Conservation (phyloP, 2,113 vertebrate species). For the Alethe diademata region DNA sequence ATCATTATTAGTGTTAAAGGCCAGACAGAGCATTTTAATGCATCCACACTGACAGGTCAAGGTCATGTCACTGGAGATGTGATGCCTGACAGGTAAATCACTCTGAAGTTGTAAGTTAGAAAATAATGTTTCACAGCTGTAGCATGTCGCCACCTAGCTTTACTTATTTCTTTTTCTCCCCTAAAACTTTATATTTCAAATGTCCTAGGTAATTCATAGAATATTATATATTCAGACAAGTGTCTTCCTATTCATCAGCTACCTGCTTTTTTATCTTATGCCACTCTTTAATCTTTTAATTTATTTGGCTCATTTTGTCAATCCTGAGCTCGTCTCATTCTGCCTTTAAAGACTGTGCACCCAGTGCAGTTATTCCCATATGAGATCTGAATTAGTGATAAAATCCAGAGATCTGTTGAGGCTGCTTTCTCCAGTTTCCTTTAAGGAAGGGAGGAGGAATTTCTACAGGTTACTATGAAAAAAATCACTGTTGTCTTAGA, state of each 20-base stretch:
- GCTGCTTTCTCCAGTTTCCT: neutral
- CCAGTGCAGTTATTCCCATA: neutral
- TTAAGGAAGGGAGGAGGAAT: neutral
- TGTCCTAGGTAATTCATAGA: neutral
- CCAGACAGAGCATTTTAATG: conserved; percentile 31
- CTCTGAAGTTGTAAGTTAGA: neutral
- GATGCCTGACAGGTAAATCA: conserved; percentile 10
- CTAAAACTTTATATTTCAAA: neutral
- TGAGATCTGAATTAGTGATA: neutral
- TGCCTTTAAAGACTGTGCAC: neutral
- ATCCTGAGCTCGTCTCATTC: neutral
- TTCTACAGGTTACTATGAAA: neutral
- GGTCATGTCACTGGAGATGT: neutral
- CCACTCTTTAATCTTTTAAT: neutral
- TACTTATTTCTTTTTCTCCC: neutral
- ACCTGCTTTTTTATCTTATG: neutral
- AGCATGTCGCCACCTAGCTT: conserved; percentile 53
- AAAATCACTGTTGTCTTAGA: neutral
- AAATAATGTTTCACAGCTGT: conserved; percentile 3
- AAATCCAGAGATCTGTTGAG: neutral
- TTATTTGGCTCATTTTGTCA: conserved; percentile 4
- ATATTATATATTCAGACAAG: neutral
- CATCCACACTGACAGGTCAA: conserved; percentile 13
- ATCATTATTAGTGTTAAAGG: conserved; percentile 45
- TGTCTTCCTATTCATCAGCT: neutral